Percentiles rank a stretch among this genome's conserved stretches.
phyloP scores from a whole-genome alignment of 2,113 vertebrate species.

The Ariopsis seemanni region DNA sequence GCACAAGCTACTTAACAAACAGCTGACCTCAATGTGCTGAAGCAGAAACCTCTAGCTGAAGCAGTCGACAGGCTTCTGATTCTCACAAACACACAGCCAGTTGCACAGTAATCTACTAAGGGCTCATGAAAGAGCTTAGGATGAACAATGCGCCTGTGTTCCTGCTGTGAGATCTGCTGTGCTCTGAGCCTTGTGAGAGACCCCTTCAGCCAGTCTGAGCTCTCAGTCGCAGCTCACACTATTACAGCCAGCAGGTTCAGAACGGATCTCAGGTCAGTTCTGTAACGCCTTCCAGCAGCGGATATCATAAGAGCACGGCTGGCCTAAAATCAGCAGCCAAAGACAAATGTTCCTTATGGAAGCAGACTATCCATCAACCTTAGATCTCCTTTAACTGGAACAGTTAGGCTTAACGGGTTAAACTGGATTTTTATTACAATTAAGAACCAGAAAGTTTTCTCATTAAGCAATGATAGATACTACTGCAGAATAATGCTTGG shows the following conservation, averaged over 20 bases:
- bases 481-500: not conserved
- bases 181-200: slow-evolving; percentile 63
- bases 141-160: slow-evolving; percentile 79
- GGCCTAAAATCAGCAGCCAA: not conserved
- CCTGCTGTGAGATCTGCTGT: slow-evolving; percentile 72
- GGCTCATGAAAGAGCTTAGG: slow-evolving; percentile 75
- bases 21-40: slow-evolving; percentile 35
- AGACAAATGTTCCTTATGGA: not conserved
- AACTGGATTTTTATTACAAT: not conserved
- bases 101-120: slow-evolving; percentile 50
- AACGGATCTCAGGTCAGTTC: slow-evolving; percentile 3
- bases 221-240: slow-evolving; percentile 51
- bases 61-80: slow-evolving; percentile 43
- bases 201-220: slow-evolving; percentile 65
- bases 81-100: slow-evolving; percentile 33
- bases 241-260: slow-evolving; percentile 19
- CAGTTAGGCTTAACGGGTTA: not conserved
- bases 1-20: slow-evolving; percentile 38
- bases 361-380: slow-evolving; percentile 1
- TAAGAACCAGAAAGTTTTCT: not conserved
- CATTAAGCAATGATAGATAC: not conserved
- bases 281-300: not conserved
- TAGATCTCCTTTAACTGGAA: not conserved
- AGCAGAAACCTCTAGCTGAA: slow-evolving; percentile 58
- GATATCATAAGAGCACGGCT: not conserved